Evolutionary conservation across 2,113 vertebrate species (phyloP).

Genomic region (Triplophysa dalaica): DNA sequence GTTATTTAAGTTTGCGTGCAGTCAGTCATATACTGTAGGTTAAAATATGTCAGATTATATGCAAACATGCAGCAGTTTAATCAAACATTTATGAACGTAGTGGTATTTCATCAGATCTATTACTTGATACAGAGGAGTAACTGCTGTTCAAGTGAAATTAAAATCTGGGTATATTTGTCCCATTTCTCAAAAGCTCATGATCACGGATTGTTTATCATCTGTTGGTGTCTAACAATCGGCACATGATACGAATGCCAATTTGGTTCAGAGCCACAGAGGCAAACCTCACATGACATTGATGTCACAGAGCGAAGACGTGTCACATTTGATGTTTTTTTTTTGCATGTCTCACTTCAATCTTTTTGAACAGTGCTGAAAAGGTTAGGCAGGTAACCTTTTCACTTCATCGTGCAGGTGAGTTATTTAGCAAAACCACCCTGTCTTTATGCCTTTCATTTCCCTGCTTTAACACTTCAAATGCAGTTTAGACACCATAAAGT

Average conservation of each 20-base stretch:
- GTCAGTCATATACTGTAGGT: no score
- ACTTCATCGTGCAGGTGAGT: neutral
- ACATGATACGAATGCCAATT: slow-evolving; percentile 25
- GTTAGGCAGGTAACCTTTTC: neutral
- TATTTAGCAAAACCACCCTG: slow-evolving; percentile 6
- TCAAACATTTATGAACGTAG: neutral
- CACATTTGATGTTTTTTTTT: neutral
- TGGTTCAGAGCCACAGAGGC: neutral
- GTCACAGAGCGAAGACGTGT: slow-evolving; percentile 23
- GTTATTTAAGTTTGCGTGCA: neutral
- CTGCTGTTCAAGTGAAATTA: neutral
- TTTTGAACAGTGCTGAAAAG: neutral
- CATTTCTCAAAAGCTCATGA: neutral
- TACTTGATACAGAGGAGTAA: neutral
- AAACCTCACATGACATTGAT: slow-evolving; percentile 5
- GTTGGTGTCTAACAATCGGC: neutral
- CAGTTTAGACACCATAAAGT: slow-evolving; percentile 29
- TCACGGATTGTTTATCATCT: slow-evolving; percentile 18
- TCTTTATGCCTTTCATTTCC: slow-evolving; percentile 24
- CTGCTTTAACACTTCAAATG: neutral
- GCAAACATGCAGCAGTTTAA: neutral
- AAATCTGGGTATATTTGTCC: slow-evolving; percentile 1
- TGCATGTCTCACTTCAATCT: neutral
- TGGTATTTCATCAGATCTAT: neutral
- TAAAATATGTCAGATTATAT: neutral